Conservation (phyloP, 1,140 invertebrate genomes). For the Zaprionus tsacasi region DNA sequence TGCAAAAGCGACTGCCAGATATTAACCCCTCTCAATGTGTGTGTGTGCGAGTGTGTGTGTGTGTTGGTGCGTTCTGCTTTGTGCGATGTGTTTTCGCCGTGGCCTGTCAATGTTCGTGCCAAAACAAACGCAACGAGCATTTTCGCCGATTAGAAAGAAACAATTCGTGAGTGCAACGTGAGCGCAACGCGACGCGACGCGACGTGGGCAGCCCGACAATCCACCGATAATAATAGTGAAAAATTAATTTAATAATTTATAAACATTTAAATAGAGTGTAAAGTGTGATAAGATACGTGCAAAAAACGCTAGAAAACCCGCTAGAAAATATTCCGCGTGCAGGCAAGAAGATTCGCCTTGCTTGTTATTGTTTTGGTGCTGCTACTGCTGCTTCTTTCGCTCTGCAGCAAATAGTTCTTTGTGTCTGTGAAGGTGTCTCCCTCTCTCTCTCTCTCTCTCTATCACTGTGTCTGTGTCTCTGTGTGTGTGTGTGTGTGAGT, state of each 20-base stretch:
- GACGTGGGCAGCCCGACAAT: conserved; percentile 21
- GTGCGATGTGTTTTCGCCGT: conserved; percentile 69
- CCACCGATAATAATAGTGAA: conserved; percentile 39
- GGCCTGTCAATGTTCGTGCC: conserved; percentile 77
- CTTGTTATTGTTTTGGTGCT: conserved; percentile 69
- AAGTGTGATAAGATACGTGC: conserved; percentile 11
- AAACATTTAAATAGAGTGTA: conserved; percentile 23
- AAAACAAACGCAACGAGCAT: conserved; percentile 83
- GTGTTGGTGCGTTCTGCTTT: conserved; percentile 50
- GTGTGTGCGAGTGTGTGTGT: conserved; percentile 36
- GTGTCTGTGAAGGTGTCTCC: conserved; percentile 39
- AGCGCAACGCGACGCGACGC: conserved; percentile 64
- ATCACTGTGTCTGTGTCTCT: conserved; percentile 18
- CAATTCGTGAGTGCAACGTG: conserved; percentile 80
- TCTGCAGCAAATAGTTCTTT: conserved; percentile 62
- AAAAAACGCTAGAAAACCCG: conserved; percentile 16
- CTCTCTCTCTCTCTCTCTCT: conserved; percentile 21
- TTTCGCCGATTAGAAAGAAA: conserved; percentile 83
- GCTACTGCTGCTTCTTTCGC: conserved; percentile 35
- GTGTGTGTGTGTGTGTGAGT: conserved; percentile 53
- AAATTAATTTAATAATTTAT: conserved; percentile 24
- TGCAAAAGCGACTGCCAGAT: conserved; percentile 76
- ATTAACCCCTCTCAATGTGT: conserved; percentile 67
- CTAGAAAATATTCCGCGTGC: conserved; percentile 25
- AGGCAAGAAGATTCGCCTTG: conserved; percentile 7